Conservation (phyloP, 2,797 vertebrate genomes). For the Allobates femoralis region DNA sequence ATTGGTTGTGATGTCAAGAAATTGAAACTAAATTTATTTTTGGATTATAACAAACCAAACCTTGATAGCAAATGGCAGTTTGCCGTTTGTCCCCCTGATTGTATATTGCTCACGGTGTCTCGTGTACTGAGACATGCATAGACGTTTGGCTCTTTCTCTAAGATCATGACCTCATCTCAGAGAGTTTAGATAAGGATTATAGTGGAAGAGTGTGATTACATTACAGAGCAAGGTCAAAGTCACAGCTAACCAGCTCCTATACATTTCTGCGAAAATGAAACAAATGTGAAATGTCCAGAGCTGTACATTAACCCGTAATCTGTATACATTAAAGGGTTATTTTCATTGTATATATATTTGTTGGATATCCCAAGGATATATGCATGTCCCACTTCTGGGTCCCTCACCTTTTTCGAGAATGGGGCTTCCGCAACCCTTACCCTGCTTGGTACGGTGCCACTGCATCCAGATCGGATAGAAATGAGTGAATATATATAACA, state of each 20-base stretch:
- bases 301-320: background rate
- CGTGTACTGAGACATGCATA: background rate
- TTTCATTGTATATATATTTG: too few species aligned
- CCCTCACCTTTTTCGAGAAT: too few species aligned
- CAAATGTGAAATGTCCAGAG: background rate
- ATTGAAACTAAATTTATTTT: background rate
- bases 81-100: background rate
- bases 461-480: too few species aligned
- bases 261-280: background rate
- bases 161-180: constrained; percentile 43
- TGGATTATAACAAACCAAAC: background rate
- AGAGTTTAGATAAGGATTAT: constrained; percentile 44
- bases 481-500: too few species aligned
- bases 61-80: background rate
- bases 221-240: constrained; percentile 11
- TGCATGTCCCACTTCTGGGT: too few species aligned
- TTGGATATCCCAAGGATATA: too few species aligned
- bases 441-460: too few species aligned
- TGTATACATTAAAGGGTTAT: too few species aligned
- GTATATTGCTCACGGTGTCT: background rate
- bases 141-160: constrained; percentile 2
- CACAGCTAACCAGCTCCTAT: background rate
- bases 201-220: constrained; percentile 23
- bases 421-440: too few species aligned
- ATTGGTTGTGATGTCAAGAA: background rate